Evolutionary conservation across 2,888 invertebrate species (phyloP).

Genomic region (Nesidiocoris tenuis): DNA sequence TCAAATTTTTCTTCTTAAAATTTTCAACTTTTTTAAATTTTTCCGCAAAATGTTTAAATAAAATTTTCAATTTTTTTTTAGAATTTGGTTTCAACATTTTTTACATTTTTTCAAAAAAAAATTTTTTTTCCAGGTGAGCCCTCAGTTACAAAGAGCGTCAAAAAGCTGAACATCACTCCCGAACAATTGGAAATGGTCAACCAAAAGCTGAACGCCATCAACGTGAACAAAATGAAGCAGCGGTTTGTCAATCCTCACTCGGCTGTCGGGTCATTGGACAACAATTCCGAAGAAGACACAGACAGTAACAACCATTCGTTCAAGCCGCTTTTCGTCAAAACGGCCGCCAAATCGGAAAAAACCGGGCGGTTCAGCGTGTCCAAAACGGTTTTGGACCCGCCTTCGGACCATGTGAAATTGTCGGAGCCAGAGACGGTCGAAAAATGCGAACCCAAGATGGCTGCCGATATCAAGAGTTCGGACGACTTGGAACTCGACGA

Average conservation of each 20-base stretch:
- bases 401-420: neutral
- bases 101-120: neutral
- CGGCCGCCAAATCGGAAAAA: constrained; percentile 21
- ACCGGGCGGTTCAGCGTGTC: constrained; percentile 36
- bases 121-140: neutral
- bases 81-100: no score
- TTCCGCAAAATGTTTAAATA: no score
- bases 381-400: constrained; percentile 13
- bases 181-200: constrained; percentile 25
- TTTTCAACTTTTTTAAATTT: no score
- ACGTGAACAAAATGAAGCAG: constrained; percentile 38
- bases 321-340: neutral
- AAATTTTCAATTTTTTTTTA: no score
- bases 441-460: neutral
- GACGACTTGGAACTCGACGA: constrained; percentile 12
- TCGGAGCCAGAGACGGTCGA: neutral
- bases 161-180: constrained; percentile 24
- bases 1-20: no score
- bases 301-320: constrained; percentile 26
- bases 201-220: constrained; percentile 31
- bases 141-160: neutral
- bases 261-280: constrained; percentile 5
- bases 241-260: constrained; percentile 33
- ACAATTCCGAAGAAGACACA: constrained; percentile 16
- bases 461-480: neutral